Base-by-base conservation (phyloP, 92 coral and sea anemone species). In the Siderastrea siderea region DNA sequence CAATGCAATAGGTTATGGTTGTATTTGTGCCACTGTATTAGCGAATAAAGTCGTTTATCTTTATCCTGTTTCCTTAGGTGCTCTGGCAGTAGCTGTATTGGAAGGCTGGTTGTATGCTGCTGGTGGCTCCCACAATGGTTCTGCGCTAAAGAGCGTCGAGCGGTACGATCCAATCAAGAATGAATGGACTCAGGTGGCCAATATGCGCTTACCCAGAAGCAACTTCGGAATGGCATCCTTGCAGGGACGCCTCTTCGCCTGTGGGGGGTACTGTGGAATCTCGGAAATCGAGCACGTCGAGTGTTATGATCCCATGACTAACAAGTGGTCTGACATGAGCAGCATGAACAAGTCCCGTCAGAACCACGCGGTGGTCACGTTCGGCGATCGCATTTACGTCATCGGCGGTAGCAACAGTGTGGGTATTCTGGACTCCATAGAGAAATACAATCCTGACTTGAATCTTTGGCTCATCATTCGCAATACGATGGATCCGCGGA, bases 61-160 rank as follows among this genome's bases (percentile, higher is more conserved):
- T 15, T 68, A 46, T 70, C 69, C 47, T 45, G 26, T 60, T 38
- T 15, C 61, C 50, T 8, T 54, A 95, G 99, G 99, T 52, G 94
- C 99, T 61, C 71, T 93, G 55, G 98, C 97, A 5, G 92, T 94
- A 7, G 90, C 95, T 12, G 95, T 95, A 8, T 89, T 97, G n/a
- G 99, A 97, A 79, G 99, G 99, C 46, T 97, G 99, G 99, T 68
- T 95, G 2, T 97, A 97, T 69, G 98, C 94, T 15, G 99, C 98
- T 4, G 99, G 99, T 1, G 99, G 99, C n/a, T 97, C 99, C 3
- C 98, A 97, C 77, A 94, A 95, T 64, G 99, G 98, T n/a, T 89
- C 98, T n/a, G 97, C 99, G 2, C 94, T 97, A 7, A 97, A 97
- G 86, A 92, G 94, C 74, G 98, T 91, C 11, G 99, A 97, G 75